Evolutionary conservation across 92 coral and sea anemone genomes (phyloP).

Genomic region (Epizoanthus stellaris): DNA sequence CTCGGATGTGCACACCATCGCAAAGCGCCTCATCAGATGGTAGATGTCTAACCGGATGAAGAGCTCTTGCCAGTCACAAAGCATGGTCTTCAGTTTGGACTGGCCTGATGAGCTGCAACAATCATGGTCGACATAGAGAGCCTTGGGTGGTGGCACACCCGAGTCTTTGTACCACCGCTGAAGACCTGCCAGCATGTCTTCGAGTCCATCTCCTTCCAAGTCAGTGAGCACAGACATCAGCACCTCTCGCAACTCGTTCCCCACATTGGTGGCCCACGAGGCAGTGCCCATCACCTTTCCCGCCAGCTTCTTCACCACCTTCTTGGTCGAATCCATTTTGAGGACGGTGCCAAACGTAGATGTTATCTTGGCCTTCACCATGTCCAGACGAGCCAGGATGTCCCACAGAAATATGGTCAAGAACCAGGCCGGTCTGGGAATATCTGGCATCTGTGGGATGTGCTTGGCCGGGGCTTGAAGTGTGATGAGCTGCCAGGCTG

Average conservation of each 20-base stretch:
- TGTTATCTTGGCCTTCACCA: too few relatives aligned
- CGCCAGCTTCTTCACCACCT: conserved; percentile 3
- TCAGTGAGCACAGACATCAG: conserved; percentile 16
- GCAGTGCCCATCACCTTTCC: conserved; percentile 31
- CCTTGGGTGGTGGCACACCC: not conserved
- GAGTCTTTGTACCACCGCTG: not conserved
- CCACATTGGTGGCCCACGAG: conserved; percentile 26
- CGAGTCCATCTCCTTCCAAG: conserved; percentile 28
- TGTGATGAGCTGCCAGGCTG: conserved; percentile 12
- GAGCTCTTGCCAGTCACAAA: conserved; percentile 31
- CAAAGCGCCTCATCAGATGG: conserved; percentile 56
- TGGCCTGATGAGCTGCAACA: conserved; percentile 46
- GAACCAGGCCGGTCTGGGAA: conserved; percentile 34
- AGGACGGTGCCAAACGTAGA: too few relatives aligned
- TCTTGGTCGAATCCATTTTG: too few relatives aligned
- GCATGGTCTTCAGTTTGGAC: conserved; percentile 18
- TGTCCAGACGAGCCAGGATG: too few relatives aligned
- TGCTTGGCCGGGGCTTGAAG: not conserved
- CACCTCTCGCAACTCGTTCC: conserved; percentile 1
- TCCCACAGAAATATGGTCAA: not conserved
- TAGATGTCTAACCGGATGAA: conserved; percentile 53
- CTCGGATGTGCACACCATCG: conserved; percentile 49
- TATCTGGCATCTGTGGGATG: conserved; percentile 19
- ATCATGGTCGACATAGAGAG: conserved; percentile 53
- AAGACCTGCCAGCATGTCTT: conserved; percentile 33